phyloP scores from a whole-genome alignment of 2,888 invertebrate genomes.

The Pandemis corylana region DNA sequence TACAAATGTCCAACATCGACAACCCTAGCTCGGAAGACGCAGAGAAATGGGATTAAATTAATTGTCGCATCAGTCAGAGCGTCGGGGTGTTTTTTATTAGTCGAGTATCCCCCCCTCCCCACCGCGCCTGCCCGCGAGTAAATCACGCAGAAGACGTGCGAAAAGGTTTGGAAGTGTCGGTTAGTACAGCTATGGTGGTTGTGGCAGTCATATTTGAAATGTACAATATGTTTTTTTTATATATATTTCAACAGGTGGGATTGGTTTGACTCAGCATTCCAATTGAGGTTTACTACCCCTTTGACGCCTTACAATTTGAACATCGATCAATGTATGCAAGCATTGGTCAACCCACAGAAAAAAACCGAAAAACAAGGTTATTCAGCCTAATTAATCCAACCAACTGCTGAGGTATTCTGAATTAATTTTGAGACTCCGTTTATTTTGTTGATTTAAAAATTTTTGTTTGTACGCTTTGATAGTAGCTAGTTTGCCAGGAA shows the following conservation, averaged over 20 bases:
- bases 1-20: constrained; percentile 44
- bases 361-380: no score
- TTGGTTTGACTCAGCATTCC: no score
- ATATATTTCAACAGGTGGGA: neutral
- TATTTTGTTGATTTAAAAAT: no score
- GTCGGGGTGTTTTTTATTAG: constrained; percentile 85
- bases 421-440: no score
- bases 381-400: no score
- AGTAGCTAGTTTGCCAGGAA: no score
- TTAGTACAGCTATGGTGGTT: neutral
- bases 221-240: neutral
- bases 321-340: no score
- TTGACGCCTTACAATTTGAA: no score
- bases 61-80: constrained; percentile 85
- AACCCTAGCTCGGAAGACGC: constrained; percentile 80
- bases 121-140: constrained; percentile 63
- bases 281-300: no score
- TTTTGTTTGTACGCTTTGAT: no score
- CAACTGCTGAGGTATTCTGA: no score
- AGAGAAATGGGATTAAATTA: constrained; percentile 85
- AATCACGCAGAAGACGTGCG: constrained; percentile 68
- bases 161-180: constrained; percentile 50
- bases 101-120: constrained; percentile 69
- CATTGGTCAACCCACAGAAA: no score
- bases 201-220: neutral